These are phyloP conservation scores for Bombyx mandarina DNA, from an alignment of 1,140 invertebrate genomes.

Conservation along the genomic window DNA sequence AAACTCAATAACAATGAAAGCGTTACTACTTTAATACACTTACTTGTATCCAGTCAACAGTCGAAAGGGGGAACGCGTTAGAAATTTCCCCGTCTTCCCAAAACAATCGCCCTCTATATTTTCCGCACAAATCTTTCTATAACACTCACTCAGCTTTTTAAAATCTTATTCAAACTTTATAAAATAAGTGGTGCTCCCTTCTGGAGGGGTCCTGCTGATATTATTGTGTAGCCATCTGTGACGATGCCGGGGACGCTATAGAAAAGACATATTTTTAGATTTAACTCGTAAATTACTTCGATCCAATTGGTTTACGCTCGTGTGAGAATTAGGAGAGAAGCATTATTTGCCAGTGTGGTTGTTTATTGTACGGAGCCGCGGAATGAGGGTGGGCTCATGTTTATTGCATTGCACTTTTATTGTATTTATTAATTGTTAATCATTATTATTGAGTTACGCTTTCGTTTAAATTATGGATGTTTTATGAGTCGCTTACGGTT, in stretches of 20 bases:
- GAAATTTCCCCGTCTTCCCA: slow-evolving; percentile 17
- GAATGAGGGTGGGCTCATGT: slow-evolving; percentile 1
- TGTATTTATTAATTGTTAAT: no score
- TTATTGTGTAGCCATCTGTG: slow-evolving; percentile 62
- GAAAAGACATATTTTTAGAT: slow-evolving; percentile 67
- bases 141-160: slow-evolving; percentile 49
- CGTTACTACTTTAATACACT: slow-evolving; percentile 1
- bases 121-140: slow-evolving; percentile 19
- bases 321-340: slow-evolving; percentile 53
- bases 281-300: slow-evolving; percentile 64
- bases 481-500: no score
- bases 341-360: slow-evolving; percentile 51
- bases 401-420: slow-evolving; percentile 4
- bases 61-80: slow-evolving; percentile 5
- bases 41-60: slow-evolving; percentile 3
- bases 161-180: slow-evolving; percentile 67
- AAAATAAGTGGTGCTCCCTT: slow-evolving; percentile 52
- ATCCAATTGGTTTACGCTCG: slow-evolving; percentile 64
- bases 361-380: slow-evolving; percentile 29
- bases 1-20: not conserved
- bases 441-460: no score
- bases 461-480: no score
- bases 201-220: slow-evolving; percentile 48
- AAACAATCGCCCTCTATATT: slow-evolving; percentile 21
- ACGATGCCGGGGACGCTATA: slow-evolving; percentile 40